Evolutionary conservation across 1,140 invertebrate species (phyloP), one percentile per base, ranked within the genome.

Genomic region (Melitaea cinxia): DNA sequence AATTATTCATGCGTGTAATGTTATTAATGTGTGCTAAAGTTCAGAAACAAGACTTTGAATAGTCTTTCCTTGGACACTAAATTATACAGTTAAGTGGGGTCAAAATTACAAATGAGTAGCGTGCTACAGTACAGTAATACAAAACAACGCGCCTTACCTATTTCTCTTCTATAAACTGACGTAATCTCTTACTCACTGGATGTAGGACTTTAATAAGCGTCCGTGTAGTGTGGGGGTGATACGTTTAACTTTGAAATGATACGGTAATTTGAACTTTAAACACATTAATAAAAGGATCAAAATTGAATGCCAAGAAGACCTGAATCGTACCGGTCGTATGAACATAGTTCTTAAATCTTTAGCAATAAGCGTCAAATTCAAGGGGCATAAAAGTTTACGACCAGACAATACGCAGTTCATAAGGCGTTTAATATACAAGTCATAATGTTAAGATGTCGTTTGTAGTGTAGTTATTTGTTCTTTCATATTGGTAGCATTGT

Each of bases 151-250:
- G 14, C 42, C 26, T 53, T 33, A 54, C 9, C 33, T n/a, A 59
- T 59, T 59, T 59, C 45, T 59, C 56, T 49, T 49, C 10, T 33
- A 49, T 35, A 49, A 33, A 59, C 15, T 59, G 42, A 49, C 14
- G 28, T 49, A 59, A 59, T 49, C 56, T 55, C 52, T 59, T 59
- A 45, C 23, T 49, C 28, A 59, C 12, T 33, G 57, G 45, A 47
- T 59, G 24, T 21, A 55, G 23, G 57, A 59, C 45, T 59, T 59
- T 50, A 50, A 56, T 59, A 50, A 49, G 17, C n/a, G 30, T 49
- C 45, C 10, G 19, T 30, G 7, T 47, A 2, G 21, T 47, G 14
- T 42, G 5, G 15, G 37, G 14, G 15, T 19, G 14, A 54, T 21
- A 12, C 12, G 35, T 17, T 35, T 14, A 53, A 33, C 6, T 9